Evolutionary conservation across 1,140 invertebrate genomes (phyloP), one percentile per base, ranked within the genome.

Genomic region (Chymomyza costata): DNA sequence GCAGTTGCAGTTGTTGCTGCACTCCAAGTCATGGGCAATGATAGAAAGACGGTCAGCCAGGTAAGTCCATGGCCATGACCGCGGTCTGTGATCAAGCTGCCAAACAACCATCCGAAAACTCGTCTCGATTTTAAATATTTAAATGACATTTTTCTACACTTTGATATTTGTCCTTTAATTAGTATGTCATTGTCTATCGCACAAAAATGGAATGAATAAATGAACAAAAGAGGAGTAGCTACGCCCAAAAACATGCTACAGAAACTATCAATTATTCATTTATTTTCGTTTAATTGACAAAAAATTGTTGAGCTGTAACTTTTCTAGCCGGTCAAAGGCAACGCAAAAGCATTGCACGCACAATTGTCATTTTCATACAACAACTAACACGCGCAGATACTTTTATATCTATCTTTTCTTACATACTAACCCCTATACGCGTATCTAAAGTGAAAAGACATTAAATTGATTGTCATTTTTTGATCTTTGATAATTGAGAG

Each of bases 121-220:
- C 59, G 40, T 63, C 58, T 45, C 63, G 57, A 52, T 70, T 74
- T 76, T 63, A 71, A 80, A 67, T 80, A 78, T 78, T 80, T 69
- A 66, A 67, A 67, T 64, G 66, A 53, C 67, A 80, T 66, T 76
- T 62, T 60, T 52, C 35, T 43, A 45, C 44, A 30, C 16, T 25
- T 14, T 7, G 11, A 2, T 2, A 7, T 6, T 37, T 14, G 25
- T 3, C 58, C 58, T 56, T 57, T 61, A 61, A 61, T 61, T 61
- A 61, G 44, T 49, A 44, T 41, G 43, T 19, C 55, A 55, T 49
- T 49, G 31, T 35, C 17, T 32, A 17, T 19, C n/a, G n/a, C n/a
- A n/a, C n/a, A n/a, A n/a, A n/a, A n/a, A n/a, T n/a, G n/a, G n/a
- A n/a, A n/a, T n/a, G n/a, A n/a, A n/a, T n/a, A n/a, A n/a, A n/a